phyloP scores from a whole-genome alignment of 2,113 vertebrate species.

The Forbesichthys agassizii region DNA sequence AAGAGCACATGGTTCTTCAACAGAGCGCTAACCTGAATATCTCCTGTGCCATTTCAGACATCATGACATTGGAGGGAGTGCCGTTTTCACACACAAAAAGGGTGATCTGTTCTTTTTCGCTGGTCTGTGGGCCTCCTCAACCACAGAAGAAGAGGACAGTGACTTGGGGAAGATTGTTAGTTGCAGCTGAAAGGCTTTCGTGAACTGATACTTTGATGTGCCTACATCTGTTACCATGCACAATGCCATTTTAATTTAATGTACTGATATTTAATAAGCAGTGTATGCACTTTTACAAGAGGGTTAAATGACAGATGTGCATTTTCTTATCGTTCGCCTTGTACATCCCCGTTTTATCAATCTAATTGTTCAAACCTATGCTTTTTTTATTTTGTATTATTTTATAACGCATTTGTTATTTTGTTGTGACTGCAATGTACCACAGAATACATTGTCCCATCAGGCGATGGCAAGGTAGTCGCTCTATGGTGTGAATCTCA shows the following conservation, averaged over 20 bases:
- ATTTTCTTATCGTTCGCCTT: slow-evolving; percentile 62
- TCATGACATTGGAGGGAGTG: slow-evolving; percentile 69
- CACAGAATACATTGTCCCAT: slow-evolving; percentile 56
- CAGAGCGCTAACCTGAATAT: slow-evolving; percentile 45
- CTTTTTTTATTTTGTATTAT: slow-evolving; percentile 40
- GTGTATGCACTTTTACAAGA: slow-evolving; percentile 89
- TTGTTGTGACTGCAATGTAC: slow-evolving; percentile 64
- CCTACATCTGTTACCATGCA: slow-evolving; percentile 87
- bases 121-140: slow-evolving; percentile 51
- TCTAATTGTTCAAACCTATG: slow-evolving; percentile 56
- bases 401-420: slow-evolving; percentile 41
- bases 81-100: slow-evolving; percentile 58
- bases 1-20: slow-evolving; percentile 33
- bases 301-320: slow-evolving; percentile 61
- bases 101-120: slow-evolving; percentile 17
- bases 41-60: slow-evolving; percentile 71
- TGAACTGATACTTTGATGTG: slow-evolving; percentile 85
- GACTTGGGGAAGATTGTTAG: slow-evolving; percentile 72
- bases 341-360: slow-evolving; percentile 57
- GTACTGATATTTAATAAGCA: slow-evolving; percentile 89
- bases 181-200: slow-evolving; percentile 60
- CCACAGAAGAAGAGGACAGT: slow-evolving; percentile 23
- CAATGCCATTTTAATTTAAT: slow-evolving; percentile 87
- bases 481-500: slow-evolving; percentile 47
- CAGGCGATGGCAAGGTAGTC: slow-evolving; percentile 54